These are phyloP conservation scores for Blastomussa wellsi DNA, from an alignment of 92 coral and sea anemone species.

Conservation along the genomic window DNA sequence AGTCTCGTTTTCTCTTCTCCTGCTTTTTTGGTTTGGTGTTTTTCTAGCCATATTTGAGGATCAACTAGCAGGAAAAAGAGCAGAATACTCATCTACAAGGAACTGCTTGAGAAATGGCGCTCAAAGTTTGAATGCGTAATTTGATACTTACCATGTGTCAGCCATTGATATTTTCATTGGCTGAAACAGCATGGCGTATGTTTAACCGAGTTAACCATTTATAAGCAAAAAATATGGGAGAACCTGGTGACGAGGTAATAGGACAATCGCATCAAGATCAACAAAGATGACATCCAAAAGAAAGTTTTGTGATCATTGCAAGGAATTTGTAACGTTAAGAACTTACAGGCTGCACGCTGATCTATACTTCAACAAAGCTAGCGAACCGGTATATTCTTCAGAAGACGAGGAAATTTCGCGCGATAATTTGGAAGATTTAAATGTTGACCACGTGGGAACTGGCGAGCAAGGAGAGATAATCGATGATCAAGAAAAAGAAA, in stretches of 20 bases:
- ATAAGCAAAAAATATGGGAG: neutral
- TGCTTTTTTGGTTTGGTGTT: neutral
- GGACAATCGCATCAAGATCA: too few species aligned
- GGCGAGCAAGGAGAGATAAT: neutral
- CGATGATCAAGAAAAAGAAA: conserved; percentile 17
- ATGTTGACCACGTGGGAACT: conserved; percentile 15
- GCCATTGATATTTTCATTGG: neutral
- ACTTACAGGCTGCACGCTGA: conserved; percentile 46
- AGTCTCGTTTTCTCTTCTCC: conserved; percentile 1
- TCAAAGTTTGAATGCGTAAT: conserved; percentile 34
- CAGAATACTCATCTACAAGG: neutral
- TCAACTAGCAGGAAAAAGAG: neutral
- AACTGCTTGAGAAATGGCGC: conserved; percentile 9
- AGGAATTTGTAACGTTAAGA: conserved; percentile 50
- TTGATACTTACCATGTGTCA: neutral
- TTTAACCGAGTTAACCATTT: too few species aligned
- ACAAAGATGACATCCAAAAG: conserved; percentile 29
- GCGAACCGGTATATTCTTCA: conserved; percentile 20
- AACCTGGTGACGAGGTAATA: neutral
- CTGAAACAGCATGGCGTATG: conserved; percentile 2
- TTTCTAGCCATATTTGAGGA: conserved; percentile 7
- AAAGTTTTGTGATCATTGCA: conserved; percentile 59
- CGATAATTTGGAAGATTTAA: conserved; percentile 16
- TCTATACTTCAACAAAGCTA: conserved; percentile 17
- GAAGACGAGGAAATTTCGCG: conserved; percentile 36